These are phyloP conservation scores for Siniperca undulata DNA, from an alignment of 2,797 vertebrate species.

Conservation along the genomic window DNA sequence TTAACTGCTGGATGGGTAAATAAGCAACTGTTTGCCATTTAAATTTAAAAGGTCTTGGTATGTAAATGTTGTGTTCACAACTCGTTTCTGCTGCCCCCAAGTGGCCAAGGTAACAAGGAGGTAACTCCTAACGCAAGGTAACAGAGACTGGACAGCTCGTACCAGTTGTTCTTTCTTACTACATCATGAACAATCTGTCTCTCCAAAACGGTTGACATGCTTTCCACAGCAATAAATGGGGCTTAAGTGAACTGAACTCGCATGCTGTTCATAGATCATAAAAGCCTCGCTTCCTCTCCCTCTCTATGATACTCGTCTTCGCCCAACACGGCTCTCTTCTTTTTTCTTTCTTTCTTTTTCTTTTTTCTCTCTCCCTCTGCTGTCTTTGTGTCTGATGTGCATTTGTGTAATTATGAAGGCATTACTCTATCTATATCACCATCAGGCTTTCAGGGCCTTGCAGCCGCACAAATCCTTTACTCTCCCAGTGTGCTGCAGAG, in stretches of 20 bases:
- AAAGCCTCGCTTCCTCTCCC: background rate
- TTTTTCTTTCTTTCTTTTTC: too few species aligned
- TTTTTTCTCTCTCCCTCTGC: too few species aligned
- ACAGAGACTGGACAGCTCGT: background rate
- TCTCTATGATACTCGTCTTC: background rate
- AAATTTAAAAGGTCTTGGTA: background rate
- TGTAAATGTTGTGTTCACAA: background rate
- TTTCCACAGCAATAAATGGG: conserved; percentile 7
- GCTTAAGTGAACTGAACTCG: conserved; percentile 17
- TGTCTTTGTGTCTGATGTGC: too few species aligned
- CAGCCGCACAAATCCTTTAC: too few species aligned
- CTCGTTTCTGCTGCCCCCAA: background rate
- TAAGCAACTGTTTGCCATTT: background rate
- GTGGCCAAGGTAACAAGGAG: background rate
- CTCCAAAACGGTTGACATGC: background rate
- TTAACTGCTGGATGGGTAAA: background rate
- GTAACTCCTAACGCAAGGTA: background rate
- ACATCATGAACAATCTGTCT: background rate
- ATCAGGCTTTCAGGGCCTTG: too few species aligned
- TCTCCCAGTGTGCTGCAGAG: too few species aligned
- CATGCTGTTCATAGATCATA: conserved; percentile 5
- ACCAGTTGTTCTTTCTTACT: background rate
- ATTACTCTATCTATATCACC: too few species aligned
- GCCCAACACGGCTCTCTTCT: background rate
- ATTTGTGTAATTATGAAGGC: too few species aligned